phyloP scores from a whole-genome alignment of 2,113 vertebrate species.

The Laterallus jamaicensis region DNA sequence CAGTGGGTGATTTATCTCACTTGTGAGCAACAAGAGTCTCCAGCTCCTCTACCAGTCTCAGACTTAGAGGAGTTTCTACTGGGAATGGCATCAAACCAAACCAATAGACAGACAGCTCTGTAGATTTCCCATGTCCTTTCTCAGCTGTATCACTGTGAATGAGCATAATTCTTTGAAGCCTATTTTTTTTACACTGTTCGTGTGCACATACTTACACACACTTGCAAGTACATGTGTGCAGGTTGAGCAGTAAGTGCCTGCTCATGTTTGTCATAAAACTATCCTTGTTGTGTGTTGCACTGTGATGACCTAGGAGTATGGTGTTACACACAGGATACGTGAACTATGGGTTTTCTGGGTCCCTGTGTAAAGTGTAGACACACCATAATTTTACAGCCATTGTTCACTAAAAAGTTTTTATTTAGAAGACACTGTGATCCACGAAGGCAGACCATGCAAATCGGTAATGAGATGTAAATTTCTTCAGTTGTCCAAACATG shows the following conservation, averaged over 20 bases:
- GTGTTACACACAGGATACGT: not conserved
- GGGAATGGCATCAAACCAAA: not conserved
- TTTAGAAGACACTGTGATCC: not conserved
- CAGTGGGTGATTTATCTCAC: not conserved
- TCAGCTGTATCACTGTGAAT: not conserved
- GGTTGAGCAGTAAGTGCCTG: not conserved
- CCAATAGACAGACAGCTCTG: not conserved
- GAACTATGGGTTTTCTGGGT: not conserved
- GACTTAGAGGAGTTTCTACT: not conserved
- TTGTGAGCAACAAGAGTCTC: not conserved
- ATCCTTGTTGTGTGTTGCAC: not conserved
- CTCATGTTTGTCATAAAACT: not conserved
- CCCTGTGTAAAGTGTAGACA: not conserved
- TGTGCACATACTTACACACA: not conserved
- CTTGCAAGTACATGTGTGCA: not conserved
- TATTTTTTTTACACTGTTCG: not conserved
- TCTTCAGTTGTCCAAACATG: not conserved
- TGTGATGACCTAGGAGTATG: not conserved
- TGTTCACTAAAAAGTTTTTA: not conserved
- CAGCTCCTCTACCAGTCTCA: not conserved
- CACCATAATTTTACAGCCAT: not conserved
- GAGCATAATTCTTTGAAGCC: not conserved
- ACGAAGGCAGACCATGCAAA: not conserved
- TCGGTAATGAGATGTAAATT: not conserved
- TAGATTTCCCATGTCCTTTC: not conserved